phyloP scores from a whole-genome alignment of 2,113 vertebrate species.

The Oncorhynchus nerka region DNA sequence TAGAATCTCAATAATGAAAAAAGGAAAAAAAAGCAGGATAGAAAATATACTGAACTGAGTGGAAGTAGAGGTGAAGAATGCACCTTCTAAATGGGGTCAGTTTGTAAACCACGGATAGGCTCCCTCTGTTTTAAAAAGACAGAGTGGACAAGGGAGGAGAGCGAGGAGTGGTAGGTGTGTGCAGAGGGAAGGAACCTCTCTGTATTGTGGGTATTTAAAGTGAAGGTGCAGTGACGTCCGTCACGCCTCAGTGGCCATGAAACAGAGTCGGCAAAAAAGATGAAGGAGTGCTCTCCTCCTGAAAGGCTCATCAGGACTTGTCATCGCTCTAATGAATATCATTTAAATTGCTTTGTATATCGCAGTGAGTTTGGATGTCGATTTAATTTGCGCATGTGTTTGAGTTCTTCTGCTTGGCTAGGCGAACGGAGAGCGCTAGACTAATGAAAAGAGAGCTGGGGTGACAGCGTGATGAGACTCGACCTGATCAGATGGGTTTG shows the following conservation, averaged over 20 bases:
- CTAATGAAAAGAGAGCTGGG: slow-evolving; percentile 93
- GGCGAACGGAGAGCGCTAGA: slow-evolving; percentile 90
- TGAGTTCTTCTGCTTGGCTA: slow-evolving; percentile 98
- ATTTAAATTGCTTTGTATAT: slow-evolving; percentile 99
- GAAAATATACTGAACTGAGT: slow-evolving; percentile 6
- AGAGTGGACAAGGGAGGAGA: slow-evolving; percentile 15
- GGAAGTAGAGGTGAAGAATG: slow-evolving; percentile 15
- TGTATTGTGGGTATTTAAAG: slow-evolving; percentile 61
- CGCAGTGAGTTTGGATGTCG: slow-evolving; percentile 98
- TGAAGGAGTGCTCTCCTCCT: slow-evolving; percentile 83
- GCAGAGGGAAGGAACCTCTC: slow-evolving; percentile 15
- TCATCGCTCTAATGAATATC: slow-evolving; percentile 99
- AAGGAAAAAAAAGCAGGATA: slow-evolving; percentile 1
- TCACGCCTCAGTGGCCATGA: slow-evolving; percentile 83
- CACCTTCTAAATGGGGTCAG: slow-evolving; percentile 27
- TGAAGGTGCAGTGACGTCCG: slow-evolving; percentile 77
- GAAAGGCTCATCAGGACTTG: slow-evolving; percentile 98
- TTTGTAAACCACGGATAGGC: slow-evolving; percentile 26
- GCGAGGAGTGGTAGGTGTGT: slow-evolving; percentile 1
- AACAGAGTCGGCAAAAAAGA: slow-evolving; percentile 86
- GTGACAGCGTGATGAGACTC: slow-evolving; percentile 90
- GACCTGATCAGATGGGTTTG: slow-evolving; percentile 89
- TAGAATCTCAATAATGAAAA: slow-evolving; percentile 33
- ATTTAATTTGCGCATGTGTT: slow-evolving; percentile 99
- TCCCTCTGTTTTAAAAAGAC: slow-evolving; percentile 12